Evolutionary conservation across 2,797 vertebrate genomes (phyloP).

Genomic region (Tarsius wallacei): DNA sequence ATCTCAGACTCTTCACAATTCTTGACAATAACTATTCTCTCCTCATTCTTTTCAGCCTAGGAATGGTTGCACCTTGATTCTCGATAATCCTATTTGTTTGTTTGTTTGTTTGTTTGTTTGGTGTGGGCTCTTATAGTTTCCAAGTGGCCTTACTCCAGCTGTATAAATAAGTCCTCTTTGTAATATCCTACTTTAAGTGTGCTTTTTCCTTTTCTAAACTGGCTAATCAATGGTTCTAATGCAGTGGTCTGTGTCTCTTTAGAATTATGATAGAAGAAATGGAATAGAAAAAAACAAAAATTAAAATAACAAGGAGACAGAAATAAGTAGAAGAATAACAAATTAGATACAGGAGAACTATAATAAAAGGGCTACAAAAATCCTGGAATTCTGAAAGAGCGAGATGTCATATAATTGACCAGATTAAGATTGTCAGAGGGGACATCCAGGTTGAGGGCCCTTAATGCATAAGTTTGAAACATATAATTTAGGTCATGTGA

Average conservation of each 20-base stretch:
- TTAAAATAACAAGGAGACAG: neutral
- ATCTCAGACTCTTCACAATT: neutral
- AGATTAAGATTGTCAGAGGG: neutral
- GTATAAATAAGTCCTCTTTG: neutral
- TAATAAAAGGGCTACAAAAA: too few species aligned
- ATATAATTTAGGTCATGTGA: neutral
- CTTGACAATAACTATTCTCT: neutral
- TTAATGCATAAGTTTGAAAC: too few species aligned
- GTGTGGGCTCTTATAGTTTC: neutral
- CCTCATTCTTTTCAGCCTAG: neutral
- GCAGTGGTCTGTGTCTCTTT: neutral
- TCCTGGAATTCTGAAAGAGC: neutral
- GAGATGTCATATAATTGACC: neutral
- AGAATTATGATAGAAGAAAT: too few species aligned
- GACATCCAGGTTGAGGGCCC: neutral
- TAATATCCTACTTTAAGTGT: too few species aligned
- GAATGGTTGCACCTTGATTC: neutral
- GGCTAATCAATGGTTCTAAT: neutral
- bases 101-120: accelerated
- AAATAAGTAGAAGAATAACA: neutral
- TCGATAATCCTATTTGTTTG: neutral
- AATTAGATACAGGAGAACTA: neutral
- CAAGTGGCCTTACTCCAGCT: neutral
- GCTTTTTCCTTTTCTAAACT: neutral
- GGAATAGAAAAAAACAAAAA: neutral